Conservation (phyloP, 2,888 invertebrate species). For the Apoda limacodes region DNA sequence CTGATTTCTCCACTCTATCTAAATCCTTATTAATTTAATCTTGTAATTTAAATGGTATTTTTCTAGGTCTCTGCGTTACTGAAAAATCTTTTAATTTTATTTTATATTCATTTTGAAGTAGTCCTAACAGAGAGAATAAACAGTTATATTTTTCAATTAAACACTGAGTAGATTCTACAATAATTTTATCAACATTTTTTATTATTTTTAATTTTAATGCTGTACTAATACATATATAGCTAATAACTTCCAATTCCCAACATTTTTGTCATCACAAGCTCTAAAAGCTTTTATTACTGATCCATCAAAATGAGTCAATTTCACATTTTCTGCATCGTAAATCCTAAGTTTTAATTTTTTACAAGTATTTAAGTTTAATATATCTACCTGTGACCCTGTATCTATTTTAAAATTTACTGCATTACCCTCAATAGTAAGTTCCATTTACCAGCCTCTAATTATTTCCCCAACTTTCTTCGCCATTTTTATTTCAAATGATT, state of each 20-base stretch:
- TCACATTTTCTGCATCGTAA: not conserved
- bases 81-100: conserved; percentile 4
- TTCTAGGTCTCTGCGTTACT: conserved; percentile 8
- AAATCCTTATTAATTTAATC: conserved; percentile 1
- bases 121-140: conserved; percentile 4
- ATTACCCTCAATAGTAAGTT: conserved; percentile 1
- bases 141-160: not conserved
- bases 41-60: conserved; percentile 17
- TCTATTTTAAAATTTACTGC: conserved; percentile 3
- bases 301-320: not conserved
- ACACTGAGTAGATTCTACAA: not conserved
- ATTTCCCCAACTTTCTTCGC: not conserved
- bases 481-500: not conserved
- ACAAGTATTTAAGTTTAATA: conserved; percentile 1
- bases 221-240: conserved; percentile 1
- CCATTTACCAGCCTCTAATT: conserved; percentile 2
- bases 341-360: conserved; percentile 3
- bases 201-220: conserved; percentile 2
- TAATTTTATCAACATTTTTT: conserved; percentile 1
- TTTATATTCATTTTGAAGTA: conserved; percentile 4
- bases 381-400: conserved; percentile 6
- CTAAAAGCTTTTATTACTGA: conserved; percentile 1
- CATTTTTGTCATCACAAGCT: conserved; percentile 1
- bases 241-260: not conserved
- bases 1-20: not conserved